Percentiles rank a stretch among this genome's conserved stretches.
phyloP scores from a whole-genome alignment of 64 coral and sea anemone genomes.

The Montipora cactus region DNA sequence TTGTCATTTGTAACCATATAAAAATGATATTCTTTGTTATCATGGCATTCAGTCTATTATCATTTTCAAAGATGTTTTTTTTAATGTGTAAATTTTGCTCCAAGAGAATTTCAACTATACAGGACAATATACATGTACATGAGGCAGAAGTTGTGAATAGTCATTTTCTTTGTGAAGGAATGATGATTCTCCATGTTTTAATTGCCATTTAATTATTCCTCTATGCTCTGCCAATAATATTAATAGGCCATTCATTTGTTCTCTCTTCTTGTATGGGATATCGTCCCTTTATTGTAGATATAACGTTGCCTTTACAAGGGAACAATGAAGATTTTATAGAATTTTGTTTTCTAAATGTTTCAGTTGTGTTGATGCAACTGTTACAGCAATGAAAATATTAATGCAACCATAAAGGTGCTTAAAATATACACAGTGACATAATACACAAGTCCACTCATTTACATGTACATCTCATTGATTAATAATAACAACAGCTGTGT shows the following conservation, averaged over 20 bases:
- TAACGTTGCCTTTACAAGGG: neutral
- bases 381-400: neutral
- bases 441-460: too few species aligned
- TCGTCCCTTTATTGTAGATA: neutral
- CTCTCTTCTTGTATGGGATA: neutral
- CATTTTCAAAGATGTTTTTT: neutral
- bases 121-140: too few species aligned
- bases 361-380: neutral
- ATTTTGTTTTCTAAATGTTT: neutral
- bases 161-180: neutral
- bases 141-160: too few species aligned
- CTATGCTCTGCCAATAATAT: neutral
- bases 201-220: neutral
- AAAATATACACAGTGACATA: too few species aligned
- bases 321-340: neutral
- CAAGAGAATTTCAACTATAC: neutral
- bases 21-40: neutral
- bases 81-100: neutral
- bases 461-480: neutral
- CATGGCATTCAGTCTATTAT: neutral
- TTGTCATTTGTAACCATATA: neutral
- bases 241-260: neutral
- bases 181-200: neutral
- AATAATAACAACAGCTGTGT: neutral
- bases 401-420: neutral